Evolutionary conservation across 2,797 vertebrate species (phyloP), one percentile per base, ranked within the genome.

Genomic region (Pelodytes ibericus): DNA sequence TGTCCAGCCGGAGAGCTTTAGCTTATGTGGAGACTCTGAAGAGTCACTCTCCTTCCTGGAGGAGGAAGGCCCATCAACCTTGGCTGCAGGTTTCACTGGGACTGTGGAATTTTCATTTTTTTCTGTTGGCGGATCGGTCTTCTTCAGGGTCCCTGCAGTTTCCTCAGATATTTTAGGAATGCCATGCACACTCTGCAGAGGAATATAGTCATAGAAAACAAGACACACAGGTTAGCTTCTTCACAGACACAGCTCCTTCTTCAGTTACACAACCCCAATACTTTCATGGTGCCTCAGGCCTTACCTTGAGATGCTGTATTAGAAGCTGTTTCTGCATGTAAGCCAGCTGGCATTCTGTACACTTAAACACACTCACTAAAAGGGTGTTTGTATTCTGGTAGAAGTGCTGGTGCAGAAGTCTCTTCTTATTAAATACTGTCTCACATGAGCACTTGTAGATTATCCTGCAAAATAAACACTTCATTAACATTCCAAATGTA

Each of bases 381-480:
- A 93, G 83, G 83, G 92, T 92, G 82, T 81, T 92, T 84, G 90
- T 88, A 22, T 95, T 94, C 86, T 98, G 93, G 75, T 95, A 92
- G 83, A 99, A 97, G 88, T 99, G 97, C 79, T 98, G 95, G 82
- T 95, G 92, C 26, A 99, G 88, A 69, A 95, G 89, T 82, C 92
- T 93, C 83, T 96, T 98, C 86, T 95, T 97, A 88, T 98, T 96
- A 86, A 99, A 99, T 81, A 99, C 85, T 0, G 91, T 94, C 88
- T 96, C 95, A 16, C 97, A 99, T 27, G 96, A 97, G 82, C 97
- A 99, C 90, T 96, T 97, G 84, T 95, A 98, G 85, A 97, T 95
- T 87, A 96, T 88, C 88, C 97, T 99, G 88, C 22, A 89, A 86
- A 36, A 67, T 2, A 61, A 74, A n/a, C 60, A 47, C 44, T 8